phyloP scores from a whole-genome alignment of 2,888 invertebrate species.

The Physocephala rufipes region DNA sequence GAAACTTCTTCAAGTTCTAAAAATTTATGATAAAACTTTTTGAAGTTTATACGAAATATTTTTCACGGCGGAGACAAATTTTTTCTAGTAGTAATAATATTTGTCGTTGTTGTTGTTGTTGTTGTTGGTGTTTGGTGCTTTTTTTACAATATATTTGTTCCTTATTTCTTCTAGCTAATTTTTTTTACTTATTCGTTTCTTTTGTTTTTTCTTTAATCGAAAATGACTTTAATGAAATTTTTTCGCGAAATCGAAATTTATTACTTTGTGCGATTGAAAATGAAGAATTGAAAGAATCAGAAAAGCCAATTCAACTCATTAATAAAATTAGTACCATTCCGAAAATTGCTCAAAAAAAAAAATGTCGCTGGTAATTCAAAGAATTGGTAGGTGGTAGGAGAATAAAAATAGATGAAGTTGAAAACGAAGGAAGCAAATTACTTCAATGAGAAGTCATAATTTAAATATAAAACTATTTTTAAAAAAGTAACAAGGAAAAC shows the following conservation, averaged over 20 bases:
- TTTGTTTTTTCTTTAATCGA: not conserved
- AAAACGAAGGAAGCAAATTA: too few relatives aligned
- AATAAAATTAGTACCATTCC: too few relatives aligned
- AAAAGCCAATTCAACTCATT: too few relatives aligned
- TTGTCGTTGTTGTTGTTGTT: not conserved
- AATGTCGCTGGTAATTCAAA: too few relatives aligned
- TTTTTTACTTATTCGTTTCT: not conserved
- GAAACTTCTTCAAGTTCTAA: constrained; percentile 18
- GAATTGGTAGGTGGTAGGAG: too few relatives aligned
- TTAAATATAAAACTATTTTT: too few relatives aligned
- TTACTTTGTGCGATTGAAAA: not conserved
- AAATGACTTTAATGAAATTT: not conserved
- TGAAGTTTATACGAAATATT: constrained; percentile 3
- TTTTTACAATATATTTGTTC: not conserved
- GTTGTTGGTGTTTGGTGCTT: not conserved
- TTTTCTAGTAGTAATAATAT: not conserved
- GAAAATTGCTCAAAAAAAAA: too few relatives aligned
- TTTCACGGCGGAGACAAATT: not conserved
- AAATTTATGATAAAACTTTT: constrained; percentile 23
- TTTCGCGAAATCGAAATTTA: not conserved
- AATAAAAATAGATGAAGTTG: too few relatives aligned
- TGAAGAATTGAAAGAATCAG: too few relatives aligned
- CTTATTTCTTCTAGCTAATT: not conserved
- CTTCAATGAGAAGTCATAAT: too few relatives aligned
- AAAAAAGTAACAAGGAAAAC: too few relatives aligned